Percentiles rank a stretch among this genome's conserved stretches.
phyloP scores from a whole-genome alignment of 2,797 vertebrate genomes.

The Cyprinodon diabolis region DNA sequence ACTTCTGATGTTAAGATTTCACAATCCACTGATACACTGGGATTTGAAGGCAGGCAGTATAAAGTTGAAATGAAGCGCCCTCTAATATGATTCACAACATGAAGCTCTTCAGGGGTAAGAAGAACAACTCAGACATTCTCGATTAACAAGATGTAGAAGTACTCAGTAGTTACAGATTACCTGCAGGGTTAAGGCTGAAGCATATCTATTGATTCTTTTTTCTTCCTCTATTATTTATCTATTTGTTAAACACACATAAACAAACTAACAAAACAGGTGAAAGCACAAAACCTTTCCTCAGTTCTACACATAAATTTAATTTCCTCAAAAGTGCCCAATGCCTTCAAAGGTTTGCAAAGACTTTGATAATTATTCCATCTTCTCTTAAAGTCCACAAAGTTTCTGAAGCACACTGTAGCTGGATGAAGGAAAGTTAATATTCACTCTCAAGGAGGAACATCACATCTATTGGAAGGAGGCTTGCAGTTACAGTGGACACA shows the following conservation, averaged over 20 bases:
- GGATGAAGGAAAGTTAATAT: conserved; percentile 17
- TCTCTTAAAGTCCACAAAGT: conserved; percentile 5
- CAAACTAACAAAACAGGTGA: conserved; percentile 10
- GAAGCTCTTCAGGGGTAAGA: conserved; percentile 17
- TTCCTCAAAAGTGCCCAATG: conserved; percentile 9
- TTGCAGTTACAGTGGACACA: conserved; percentile 74
- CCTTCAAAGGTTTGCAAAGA: neutral
- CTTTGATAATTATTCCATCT: neutral
- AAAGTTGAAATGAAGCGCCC: conserved; percentile 18
- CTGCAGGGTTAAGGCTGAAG: conserved; percentile 10
- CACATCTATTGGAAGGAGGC: conserved; percentile 9
- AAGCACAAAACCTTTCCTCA: conserved; percentile 6
- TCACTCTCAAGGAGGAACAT: conserved; percentile 12
- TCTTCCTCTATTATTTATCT: neutral
- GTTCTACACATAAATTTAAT: neutral
- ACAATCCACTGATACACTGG: conserved; percentile 27
- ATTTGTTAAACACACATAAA: conserved; percentile 9
- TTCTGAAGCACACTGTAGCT: conserved; percentile 18
- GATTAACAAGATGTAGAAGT: conserved; percentile 10
- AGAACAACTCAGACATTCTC: conserved; percentile 21
- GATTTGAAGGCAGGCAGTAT: conserved; percentile 26
- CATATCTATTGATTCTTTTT: conserved; percentile 13
- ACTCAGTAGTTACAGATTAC: conserved; percentile 43
- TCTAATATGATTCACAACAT: conserved; percentile 21
- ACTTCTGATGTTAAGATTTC: conserved; percentile 37